Conservation (phyloP, 23 tunicate genomes). For the Oikopleura dioica region DNA sequence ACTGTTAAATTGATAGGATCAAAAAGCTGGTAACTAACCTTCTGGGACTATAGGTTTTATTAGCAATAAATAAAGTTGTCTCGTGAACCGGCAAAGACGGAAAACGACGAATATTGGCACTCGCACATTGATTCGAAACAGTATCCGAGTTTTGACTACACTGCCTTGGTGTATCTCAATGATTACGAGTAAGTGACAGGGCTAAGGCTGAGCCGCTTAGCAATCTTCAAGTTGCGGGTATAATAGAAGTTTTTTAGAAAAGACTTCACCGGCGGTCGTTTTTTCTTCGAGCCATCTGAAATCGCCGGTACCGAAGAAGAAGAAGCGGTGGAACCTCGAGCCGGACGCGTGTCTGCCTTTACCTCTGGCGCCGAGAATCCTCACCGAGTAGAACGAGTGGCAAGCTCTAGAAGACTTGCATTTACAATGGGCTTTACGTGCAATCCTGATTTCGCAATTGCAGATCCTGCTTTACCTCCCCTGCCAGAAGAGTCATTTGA, state of each 20-base stretch:
- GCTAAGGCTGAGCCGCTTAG: neutral
- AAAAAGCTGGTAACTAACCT: too few relatives aligned
- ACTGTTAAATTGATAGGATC: too few relatives aligned
- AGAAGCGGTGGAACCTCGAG: slow-evolving; percentile 31
- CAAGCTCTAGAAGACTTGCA: slow-evolving; percentile 33
- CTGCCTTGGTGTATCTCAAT: slow-evolving; percentile 50
- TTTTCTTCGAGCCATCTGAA: slow-evolving; percentile 67
- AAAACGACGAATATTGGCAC: slow-evolving; percentile 97
- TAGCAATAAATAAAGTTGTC: too few relatives aligned
- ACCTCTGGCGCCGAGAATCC: slow-evolving; percentile 94
- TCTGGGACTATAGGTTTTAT: too few relatives aligned
- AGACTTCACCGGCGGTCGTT: slow-evolving; percentile 66
- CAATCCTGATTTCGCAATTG: slow-evolving; percentile 33
- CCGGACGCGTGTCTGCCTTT: slow-evolving; percentile 66
- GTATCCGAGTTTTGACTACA: slow-evolving; percentile 81
- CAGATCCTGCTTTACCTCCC: slow-evolving; percentile 26
- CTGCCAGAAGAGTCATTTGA: too few relatives aligned
- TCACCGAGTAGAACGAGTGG: slow-evolving; percentile 67
- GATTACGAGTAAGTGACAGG: neutral
- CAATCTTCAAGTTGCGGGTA: neutral
- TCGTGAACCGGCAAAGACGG: slow-evolving; percentile 28
- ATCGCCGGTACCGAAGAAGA: slow-evolving; percentile 12
- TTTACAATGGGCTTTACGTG: slow-evolving; percentile 76
- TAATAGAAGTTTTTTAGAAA: too few relatives aligned
- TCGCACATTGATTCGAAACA: slow-evolving; percentile 69